Conservation (phyloP, 2,888 invertebrate genomes). For the Eledona agricola region DNA sequence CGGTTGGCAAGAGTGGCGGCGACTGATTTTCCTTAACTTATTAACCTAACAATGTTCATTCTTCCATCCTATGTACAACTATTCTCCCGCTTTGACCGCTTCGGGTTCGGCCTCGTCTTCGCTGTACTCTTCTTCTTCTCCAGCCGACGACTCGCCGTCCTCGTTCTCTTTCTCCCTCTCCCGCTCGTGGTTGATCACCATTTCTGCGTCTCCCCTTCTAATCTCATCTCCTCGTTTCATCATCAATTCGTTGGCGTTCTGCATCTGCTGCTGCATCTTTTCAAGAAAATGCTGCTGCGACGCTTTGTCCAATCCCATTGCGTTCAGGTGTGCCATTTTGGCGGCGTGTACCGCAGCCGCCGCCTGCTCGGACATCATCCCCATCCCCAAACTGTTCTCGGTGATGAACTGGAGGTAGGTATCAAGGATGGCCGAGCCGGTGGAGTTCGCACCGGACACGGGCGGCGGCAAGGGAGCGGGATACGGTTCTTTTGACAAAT, state of each 20-base stretch:
- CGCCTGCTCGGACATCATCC: slow-evolving; percentile 72
- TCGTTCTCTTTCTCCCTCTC: slow-evolving; percentile 56
- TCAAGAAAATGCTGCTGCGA: slow-evolving; percentile 70
- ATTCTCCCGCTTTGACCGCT: slow-evolving; percentile 63
- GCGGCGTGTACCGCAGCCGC: slow-evolving; percentile 79
- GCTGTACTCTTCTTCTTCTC: slow-evolving; percentile 67
- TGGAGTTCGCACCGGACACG: slow-evolving; percentile 63
- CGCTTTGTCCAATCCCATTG: slow-evolving; percentile 65
- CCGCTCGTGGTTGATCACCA: slow-evolving; percentile 67
- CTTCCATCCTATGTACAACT: slow-evolving; percentile 49
- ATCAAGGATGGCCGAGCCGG: slow-evolving; percentile 82
- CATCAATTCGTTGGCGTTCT: slow-evolving; percentile 65
- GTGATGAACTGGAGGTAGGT: slow-evolving; percentile 90
- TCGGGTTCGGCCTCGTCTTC: slow-evolving; percentile 64
- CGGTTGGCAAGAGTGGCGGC: slow-evolving; percentile 50
- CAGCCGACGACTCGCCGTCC: slow-evolving; percentile 65
- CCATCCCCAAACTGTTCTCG: slow-evolving; percentile 79
- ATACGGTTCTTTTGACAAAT: slow-evolving; percentile 73
- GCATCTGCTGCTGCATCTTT: slow-evolving; percentile 72
- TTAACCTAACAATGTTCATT: slow-evolving; percentile 40
- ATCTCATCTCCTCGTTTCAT: slow-evolving; percentile 61
- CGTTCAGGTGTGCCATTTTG: slow-evolving; percentile 80
- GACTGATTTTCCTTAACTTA: slow-evolving; percentile 44
- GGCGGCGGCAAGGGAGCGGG: slow-evolving; percentile 68
- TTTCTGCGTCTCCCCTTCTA: slow-evolving; percentile 65